Evolutionary conservation across 2,797 vertebrate species (phyloP).

Genomic region (Lagodon rhomboides): DNA sequence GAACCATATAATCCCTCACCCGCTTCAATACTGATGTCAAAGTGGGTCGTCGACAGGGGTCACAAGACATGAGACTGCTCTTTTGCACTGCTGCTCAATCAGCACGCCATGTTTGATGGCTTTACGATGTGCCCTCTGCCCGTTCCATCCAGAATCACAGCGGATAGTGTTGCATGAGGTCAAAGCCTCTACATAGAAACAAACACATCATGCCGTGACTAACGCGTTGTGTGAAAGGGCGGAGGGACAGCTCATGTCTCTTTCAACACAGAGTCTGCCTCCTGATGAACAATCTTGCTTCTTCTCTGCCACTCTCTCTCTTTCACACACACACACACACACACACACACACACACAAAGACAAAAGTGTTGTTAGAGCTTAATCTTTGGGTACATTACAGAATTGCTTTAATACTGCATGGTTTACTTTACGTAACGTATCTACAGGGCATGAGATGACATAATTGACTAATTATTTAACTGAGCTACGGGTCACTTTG

Average conservation of each 20-base stretch:
- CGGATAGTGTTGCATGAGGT: conserved; percentile 11
- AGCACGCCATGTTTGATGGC: background rate
- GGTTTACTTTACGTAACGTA: background rate
- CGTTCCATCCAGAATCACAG: conserved; percentile 5
- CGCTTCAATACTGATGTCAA: background rate
- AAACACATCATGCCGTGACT: conserved; percentile 49
- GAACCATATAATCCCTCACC: background rate
- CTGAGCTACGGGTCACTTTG: background rate
- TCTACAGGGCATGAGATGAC: background rate
- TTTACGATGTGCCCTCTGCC: background rate
- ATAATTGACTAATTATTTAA: background rate
- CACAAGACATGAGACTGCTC: background rate
- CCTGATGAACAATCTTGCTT: conserved; percentile 14
- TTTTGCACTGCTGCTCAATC: conserved; percentile 16
- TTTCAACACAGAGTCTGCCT: conserved; percentile 60
- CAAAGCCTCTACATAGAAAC: conserved; percentile 7
- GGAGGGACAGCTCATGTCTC: conserved; percentile 60
- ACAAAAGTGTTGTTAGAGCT: background rate
- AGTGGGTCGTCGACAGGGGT: background rate
- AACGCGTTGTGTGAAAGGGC: conserved; percentile 47
- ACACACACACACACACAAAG: background rate
- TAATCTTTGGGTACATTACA: background rate
- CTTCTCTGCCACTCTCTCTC: background rate
- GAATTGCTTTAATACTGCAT: background rate
- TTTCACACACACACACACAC: background rate